Evolutionary conservation across 2,113 vertebrate species (phyloP).

Genomic region (Rhinoderma darwinii): DNA sequence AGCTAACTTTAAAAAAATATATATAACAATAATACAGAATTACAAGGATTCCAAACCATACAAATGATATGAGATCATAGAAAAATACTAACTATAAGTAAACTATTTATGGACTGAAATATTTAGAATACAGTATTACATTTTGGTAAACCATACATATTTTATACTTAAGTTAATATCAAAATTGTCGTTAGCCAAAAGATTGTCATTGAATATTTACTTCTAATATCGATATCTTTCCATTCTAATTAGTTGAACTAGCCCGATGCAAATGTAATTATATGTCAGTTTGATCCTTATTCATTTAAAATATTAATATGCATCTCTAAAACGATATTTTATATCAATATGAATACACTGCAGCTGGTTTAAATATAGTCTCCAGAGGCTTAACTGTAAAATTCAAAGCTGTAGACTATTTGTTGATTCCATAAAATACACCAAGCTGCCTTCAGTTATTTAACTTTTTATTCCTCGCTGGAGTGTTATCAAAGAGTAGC

Average conservation of each 20-base stretch:
- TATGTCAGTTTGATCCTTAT: not conserved
- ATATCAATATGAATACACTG: conserved; percentile 18
- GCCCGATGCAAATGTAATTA: not conserved
- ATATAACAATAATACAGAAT: no score
- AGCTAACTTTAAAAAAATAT: no score
- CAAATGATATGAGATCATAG: no score
- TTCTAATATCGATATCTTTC: not conserved
- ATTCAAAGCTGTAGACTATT: conserved; percentile 45
- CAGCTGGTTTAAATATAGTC: not conserved
- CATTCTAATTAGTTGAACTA: not conserved
- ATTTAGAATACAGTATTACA: not conserved
- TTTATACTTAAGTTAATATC: not conserved
- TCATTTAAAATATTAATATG: not conserved
- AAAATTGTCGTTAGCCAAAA: not conserved
- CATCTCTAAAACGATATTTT: conserved; percentile 7
- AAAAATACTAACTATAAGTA: not conserved
- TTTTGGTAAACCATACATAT: not conserved
- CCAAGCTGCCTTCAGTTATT: conserved; percentile 38
- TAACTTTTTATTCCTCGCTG: conserved; percentile 44
- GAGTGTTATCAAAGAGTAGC: conserved; percentile 40
- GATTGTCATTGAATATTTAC: not conserved
- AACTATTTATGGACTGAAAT: not conserved
- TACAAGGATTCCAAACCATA: no score
- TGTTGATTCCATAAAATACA: conserved; percentile 43
- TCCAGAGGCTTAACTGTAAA: conserved; percentile 17